Evolutionary conservation across 2,113 vertebrate species (phyloP).

Genomic region (Todiramphus chloris): DNA sequence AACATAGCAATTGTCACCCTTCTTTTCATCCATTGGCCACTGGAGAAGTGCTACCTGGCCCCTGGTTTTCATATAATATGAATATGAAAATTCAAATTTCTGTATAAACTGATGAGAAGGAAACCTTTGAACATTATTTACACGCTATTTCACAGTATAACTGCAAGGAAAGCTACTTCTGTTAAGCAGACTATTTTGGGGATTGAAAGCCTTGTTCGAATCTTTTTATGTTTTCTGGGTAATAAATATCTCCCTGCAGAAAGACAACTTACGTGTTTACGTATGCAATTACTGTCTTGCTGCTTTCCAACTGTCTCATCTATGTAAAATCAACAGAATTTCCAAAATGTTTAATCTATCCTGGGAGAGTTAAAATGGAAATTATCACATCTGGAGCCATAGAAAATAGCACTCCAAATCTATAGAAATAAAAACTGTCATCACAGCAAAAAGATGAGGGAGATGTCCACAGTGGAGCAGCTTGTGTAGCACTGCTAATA

Average conservation of each 20-base stretch:
- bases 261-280: neutral
- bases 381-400: neutral
- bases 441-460: neutral
- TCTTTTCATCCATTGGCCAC: neutral
- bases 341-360: neutral
- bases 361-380: neutral
- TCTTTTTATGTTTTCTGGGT: neutral
- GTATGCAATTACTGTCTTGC: neutral
- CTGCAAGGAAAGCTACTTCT: neutral
- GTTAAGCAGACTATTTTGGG: neutral
- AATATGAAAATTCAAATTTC: neutral
- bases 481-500: neutral
- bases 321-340: neutral
- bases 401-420: neutral
- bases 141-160: neutral
- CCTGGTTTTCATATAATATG: neutral
- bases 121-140: neutral
- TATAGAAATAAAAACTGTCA: neutral
- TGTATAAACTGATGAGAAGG: neutral
- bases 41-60: neutral
- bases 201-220: neutral
- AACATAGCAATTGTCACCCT: neutral
- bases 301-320: neutral
- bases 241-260: neutral
- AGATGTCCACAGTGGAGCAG: neutral